Base-by-base conservation (phyloP, 1,140 invertebrate genomes). In the Ceratina calcarata region DNA sequence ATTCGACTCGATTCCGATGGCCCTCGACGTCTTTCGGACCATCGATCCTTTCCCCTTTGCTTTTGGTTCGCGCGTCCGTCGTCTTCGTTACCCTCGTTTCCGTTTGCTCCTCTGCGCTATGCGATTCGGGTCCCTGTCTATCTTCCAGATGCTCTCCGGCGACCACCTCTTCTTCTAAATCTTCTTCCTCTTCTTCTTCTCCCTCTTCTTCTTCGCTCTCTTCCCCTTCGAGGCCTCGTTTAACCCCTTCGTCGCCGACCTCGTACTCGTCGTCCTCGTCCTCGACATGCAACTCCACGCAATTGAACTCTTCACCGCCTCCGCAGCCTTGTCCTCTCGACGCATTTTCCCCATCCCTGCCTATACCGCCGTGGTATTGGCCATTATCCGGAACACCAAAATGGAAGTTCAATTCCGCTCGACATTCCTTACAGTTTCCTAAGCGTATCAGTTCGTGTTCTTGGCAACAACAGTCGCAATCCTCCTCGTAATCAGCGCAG, bases 401-500 rank as follows among this genome's bases (percentile, higher is more conserved):
- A 22, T 89, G 90, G 0, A 93, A 77, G 61, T 92, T 91, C 62
- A 92, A 72, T 68, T 93, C 92, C 13, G 92, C 92, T 18, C 91
- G 86, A 45, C 92, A 92, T 76, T 93, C 92, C 77, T 92, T 92
- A 89, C 95, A 95, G 88, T 95, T 95, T 18, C 93, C 93, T 18
- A 95, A 88, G 12, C 95, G 92, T 61, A 95, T 95, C 92, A 95
- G 93, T 87, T 95, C 95, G 84, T 95, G 95, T 83, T 96, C 95
- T 85, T 96, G 95, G 81, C 96, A 96, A 65, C 96, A 96, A 90
- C 96, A 96, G 71, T 94, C 94, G 86, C 93, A 93, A 60, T 96
- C 95, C 81, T 96, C 96, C 86, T 96, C 96, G 87, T 96, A 96
- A 62, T 96, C 96, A 85, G 96, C 96, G 76, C 96, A 96, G 83